Evolutionary conservation across 2,797 vertebrate species (phyloP), one percentile per base, ranked within the genome.

Genomic region (Microctenopoma lineatum): DNA sequence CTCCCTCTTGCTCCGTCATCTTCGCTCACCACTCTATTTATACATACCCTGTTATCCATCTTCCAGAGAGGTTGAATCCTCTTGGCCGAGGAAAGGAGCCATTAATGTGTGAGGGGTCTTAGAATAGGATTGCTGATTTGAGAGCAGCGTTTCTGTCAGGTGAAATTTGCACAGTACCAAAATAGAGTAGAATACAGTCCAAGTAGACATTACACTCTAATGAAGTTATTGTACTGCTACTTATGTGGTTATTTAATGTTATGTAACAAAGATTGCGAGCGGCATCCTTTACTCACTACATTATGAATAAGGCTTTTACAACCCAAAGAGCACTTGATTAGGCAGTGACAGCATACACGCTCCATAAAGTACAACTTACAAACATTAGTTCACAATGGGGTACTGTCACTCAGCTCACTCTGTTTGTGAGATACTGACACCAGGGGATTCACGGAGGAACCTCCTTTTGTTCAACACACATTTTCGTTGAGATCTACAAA

Each of bases 31-130:
- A 4, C 61, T 87, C 87, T 92, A 92, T 89, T 86, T 87, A 86
- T 90, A 90, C 68, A 62, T 44, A 69, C 78, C 82, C 75, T 66
- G 45, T 79, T 88, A 89, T 93, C 78, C 79, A 83, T 91, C 88
- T 90, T 89, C 74, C 65, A 45, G 54, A 84, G 63, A 67, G 65
- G 77, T 81, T 67, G 58, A 50, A 48, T 71, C 70, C 75, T 77
- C 73, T 81, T 45, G 48, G 63, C 76, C 64, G 63, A 53, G 55
- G 36, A 50, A 63, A 42, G 59, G 67, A 75, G 70, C 66, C 70
- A 46, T 84, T 77, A 80, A 73, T 58, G 59, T 60, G 66, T 41
- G 73, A 79, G 61, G 56, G 62, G 55, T 80, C 75, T 74, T 44
- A 55, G 73, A 82, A 78, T 79, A 70, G 62, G 48, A 54, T 60